A percentile compares a stretch with the other conserved stretches of the same genome.
phyloP scores from a whole-genome alignment of 2,113 vertebrate species.

The Pterophyllum scalare region DNA sequence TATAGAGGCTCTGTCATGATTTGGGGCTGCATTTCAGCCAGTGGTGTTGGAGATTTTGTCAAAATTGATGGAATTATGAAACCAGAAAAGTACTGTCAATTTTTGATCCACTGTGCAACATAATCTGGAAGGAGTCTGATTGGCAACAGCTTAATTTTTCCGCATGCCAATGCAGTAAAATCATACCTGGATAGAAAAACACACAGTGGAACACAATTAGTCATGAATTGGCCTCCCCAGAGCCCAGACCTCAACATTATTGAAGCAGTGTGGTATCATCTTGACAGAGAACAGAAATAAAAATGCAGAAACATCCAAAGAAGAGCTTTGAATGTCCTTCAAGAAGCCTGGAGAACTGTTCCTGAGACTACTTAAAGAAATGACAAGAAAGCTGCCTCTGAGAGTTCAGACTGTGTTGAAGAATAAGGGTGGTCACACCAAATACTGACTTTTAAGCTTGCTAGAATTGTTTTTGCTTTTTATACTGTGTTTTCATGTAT shows the following conservation, averaged over 20 bases:
- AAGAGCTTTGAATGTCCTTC: no score
- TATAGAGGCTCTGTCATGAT: not conserved
- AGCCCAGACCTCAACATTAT: no score
- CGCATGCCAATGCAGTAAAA: not conserved
- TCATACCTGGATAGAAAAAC: not conserved
- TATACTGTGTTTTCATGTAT: no score
- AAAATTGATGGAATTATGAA: not conserved
- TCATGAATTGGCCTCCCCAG: no score
- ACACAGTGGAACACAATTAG: no score
- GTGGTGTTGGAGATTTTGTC: not conserved
- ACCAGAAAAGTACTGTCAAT: rapidly evolving
- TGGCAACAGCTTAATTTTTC: not conserved
- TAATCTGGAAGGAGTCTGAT: not conserved
- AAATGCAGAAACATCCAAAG: no score
- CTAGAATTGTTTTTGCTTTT: no score
- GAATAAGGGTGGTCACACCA: not conserved
- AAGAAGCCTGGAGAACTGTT: not conserved
- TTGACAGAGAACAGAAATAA: no score
- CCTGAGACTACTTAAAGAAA: not conserved
- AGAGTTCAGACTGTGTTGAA: not conserved
- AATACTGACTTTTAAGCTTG: not conserved
- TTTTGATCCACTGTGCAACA: not conserved
- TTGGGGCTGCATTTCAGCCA: not conserved
- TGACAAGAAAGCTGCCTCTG: not conserved
- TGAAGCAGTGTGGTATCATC: no score